phyloP scores from a whole-genome alignment of 2,888 invertebrate species.

The Ditula angustiorana region DNA sequence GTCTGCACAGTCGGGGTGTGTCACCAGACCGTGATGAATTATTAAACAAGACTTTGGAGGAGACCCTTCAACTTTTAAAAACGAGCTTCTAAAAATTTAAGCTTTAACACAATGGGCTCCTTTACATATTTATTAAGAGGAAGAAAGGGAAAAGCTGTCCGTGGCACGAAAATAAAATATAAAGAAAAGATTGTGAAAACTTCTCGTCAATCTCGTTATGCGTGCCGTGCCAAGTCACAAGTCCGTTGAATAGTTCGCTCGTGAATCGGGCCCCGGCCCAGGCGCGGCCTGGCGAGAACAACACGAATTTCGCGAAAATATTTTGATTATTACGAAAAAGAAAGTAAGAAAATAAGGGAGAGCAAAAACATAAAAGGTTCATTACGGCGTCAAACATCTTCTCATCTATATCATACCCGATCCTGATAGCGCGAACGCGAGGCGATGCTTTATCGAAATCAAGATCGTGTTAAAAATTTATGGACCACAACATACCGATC shows the following conservation, averaged over 20 bases:
- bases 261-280: not conserved
- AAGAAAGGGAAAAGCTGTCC: slow-evolving; percentile 30
- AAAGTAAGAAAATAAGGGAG: slow-evolving; percentile 31
- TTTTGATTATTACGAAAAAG: slow-evolving; percentile 23
- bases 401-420: slow-evolving; percentile 20
- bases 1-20: not conserved
- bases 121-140: slow-evolving; percentile 36
- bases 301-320: slow-evolving; percentile 7
- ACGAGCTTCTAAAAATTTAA: slow-evolving; percentile 20
- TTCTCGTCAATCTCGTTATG: not conserved
- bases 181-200: not conserved
- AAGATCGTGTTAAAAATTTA: slow-evolving; percentile 37
- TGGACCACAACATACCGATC: slow-evolving; percentile 26
- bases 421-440: slow-evolving; percentile 25
- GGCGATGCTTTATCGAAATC: slow-evolving; percentile 36
- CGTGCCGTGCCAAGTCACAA: not conserved
- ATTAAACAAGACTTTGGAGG: slow-evolving; percentile 31
- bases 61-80: slow-evolving; percentile 31
- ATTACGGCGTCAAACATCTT: slow-evolving; percentile 35
- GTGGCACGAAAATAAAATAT: slow-evolving; percentile 20
- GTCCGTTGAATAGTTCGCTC: not conserved
- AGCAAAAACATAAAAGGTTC: slow-evolving; percentile 34
- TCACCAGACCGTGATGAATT: slow-evolving; percentile 25
- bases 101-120: slow-evolving; percentile 27
- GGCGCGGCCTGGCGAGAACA: not conserved